Conservation (phyloP, 2,888 invertebrate genomes). For the Drosophila vallismaia region DNA sequence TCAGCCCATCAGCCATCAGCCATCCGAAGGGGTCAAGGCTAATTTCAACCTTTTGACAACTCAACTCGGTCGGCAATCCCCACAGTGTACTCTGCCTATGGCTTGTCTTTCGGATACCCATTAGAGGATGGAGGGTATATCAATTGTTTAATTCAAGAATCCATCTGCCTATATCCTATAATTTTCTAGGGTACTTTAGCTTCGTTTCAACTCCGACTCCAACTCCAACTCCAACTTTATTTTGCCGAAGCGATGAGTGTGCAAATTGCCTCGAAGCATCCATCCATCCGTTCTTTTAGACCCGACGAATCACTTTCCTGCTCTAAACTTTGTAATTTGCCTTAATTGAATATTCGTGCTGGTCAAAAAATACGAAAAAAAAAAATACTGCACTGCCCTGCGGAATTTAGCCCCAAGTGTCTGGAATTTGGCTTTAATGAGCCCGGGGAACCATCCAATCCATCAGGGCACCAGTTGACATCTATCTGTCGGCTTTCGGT, state of each 20-base stretch:
- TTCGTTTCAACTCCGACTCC: not conserved
- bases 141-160: too few relatives aligned
- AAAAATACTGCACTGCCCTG: constrained; percentile 3
- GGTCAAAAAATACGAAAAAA: constrained; percentile 54
- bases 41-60: constrained; percentile 78
- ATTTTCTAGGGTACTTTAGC: not conserved
- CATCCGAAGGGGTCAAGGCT: constrained; percentile 65
- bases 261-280: constrained; percentile 37
- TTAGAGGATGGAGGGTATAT: not conserved
- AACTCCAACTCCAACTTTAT: too few relatives aligned
- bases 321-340: constrained; percentile 71
- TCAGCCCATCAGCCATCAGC: constrained; percentile 48
- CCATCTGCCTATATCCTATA: too few relatives aligned
- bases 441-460: constrained; percentile 1
- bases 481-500: constrained; percentile 20
- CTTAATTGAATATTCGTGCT: constrained; percentile 76
- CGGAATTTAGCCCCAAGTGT: constrained; percentile 6
- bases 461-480: constrained; percentile 37
- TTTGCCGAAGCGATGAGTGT: constrained; percentile 25
- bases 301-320: constrained; percentile 68
- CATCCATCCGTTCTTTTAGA: constrained; percentile 33
- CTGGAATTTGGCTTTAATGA: constrained; percentile 26
- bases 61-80: constrained; percentile 45
- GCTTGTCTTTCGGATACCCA: not conserved
- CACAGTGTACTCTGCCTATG: not conserved